Evolutionary conservation across 2,888 invertebrate species (phyloP).

Genomic region (Acrocyrtus sp.): DNA sequence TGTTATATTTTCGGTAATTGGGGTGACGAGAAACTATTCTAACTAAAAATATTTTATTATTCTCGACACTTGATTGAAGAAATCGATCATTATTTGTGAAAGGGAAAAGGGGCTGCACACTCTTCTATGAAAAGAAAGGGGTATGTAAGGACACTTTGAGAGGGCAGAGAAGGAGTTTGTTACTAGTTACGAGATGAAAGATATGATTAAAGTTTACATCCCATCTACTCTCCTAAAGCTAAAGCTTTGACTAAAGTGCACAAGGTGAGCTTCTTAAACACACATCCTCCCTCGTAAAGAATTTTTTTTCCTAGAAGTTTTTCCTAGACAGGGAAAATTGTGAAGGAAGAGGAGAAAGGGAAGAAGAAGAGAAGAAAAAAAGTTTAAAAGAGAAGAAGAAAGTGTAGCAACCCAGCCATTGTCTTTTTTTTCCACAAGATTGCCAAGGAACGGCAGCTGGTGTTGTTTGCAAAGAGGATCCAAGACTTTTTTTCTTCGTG

Average conservation of each 20-base stretch:
- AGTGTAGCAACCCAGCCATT: not conserved
- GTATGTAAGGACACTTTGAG: too few species aligned
- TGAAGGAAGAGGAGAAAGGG: constrained; percentile 1
- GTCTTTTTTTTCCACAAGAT: not conserved
- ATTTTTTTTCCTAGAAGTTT: not conserved
- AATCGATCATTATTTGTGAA: too few species aligned
- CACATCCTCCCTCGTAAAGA: not conserved
- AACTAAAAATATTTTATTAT: too few species aligned
- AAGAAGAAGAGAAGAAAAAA: constrained; percentile 1
- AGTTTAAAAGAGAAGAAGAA: not conserved
- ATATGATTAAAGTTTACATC: constrained; percentile 20
- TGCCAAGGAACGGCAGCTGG: not conserved
- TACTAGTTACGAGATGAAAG: too few species aligned
- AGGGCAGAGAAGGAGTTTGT: too few species aligned
- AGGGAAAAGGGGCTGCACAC: too few species aligned
- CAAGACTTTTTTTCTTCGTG: not conserved
- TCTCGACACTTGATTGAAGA: too few species aligned
- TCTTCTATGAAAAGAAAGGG: too few species aligned
- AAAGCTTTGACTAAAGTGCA: constrained; percentile 1
- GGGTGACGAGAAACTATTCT: too few species aligned
- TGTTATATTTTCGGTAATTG: too few species aligned
- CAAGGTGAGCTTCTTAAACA: not conserved
- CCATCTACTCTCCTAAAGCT: not conserved
- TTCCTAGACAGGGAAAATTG: not conserved
- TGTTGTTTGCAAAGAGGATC: not conserved